These are phyloP conservation scores for Dynastes hyllus DNA, from an alignment of 2,888 invertebrate genomes.

Conservation along the genomic window DNA sequence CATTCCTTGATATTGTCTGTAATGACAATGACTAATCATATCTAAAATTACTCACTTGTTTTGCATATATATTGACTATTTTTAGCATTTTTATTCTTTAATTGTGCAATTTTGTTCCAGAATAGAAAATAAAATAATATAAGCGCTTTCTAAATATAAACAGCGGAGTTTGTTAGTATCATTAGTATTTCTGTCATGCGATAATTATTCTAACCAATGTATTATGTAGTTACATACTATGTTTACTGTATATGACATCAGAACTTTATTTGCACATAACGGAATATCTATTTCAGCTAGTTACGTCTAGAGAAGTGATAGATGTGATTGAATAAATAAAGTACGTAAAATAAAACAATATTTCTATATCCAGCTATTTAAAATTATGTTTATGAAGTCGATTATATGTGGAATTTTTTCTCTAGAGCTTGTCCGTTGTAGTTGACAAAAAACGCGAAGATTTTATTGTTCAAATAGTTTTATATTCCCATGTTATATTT, in stretches of 20 bases:
- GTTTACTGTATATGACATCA: constrained; percentile 14
- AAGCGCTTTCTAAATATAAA: not conserved
- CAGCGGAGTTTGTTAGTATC: not conserved
- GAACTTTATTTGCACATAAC: constrained; percentile 31
- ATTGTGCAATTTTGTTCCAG: not conserved
- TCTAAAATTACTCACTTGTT: not conserved
- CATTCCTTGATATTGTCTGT: too few relatives aligned
- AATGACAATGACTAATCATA: too few relatives aligned
- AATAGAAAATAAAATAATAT: not conserved
- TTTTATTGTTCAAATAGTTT: too few relatives aligned
- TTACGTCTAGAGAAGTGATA: too few relatives aligned
- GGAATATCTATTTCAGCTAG: not conserved
- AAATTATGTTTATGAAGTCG: too few relatives aligned
- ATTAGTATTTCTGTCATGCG: constrained; percentile 16
- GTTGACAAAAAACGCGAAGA: too few relatives aligned
- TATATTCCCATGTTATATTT: too few relatives aligned
- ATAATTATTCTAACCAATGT: constrained; percentile 8
- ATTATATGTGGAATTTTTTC: too few relatives aligned
- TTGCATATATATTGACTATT: not conserved
- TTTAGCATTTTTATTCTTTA: not conserved
- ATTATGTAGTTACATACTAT: constrained; percentile 4
- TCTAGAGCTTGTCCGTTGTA: too few relatives aligned
- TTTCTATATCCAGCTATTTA: too few relatives aligned
- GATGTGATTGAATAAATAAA: too few relatives aligned
- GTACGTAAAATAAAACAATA: too few relatives aligned